Evolutionary conservation across 1,140 invertebrate genomes (phyloP).

Genomic region (Drepana arcuata): DNA sequence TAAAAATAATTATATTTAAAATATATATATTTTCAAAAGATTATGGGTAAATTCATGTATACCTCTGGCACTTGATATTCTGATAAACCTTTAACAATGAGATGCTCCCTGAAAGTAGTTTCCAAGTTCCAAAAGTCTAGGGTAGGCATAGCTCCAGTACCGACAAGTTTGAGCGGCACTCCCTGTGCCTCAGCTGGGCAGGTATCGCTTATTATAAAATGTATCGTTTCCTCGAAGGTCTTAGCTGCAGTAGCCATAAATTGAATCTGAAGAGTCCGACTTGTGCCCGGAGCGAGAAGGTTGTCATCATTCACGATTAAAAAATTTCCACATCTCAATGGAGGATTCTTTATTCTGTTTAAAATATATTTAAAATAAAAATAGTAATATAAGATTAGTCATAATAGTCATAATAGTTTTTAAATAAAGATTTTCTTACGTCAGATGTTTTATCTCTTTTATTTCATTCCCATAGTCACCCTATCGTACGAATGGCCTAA

Average conservation of each 20-base stretch:
- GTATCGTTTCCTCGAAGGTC: conserved; percentile 51
- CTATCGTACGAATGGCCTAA: too few relatives aligned
- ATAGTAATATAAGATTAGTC: too few relatives aligned
- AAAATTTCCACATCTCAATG: conserved; percentile 58
- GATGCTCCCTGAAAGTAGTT: conserved; percentile 58
- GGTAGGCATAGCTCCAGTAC: conserved; percentile 55
- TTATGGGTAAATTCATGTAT: too few relatives aligned
- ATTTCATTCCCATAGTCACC: too few relatives aligned
- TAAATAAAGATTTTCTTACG: too few relatives aligned
- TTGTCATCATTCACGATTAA: conserved; percentile 54
- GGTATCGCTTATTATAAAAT: conserved; percentile 61
- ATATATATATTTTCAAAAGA: too few relatives aligned
- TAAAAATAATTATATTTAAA: too few relatives aligned
- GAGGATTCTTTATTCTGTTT: conserved; percentile 51
- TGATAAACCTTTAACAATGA: conserved; percentile 48
- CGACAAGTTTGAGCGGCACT: conserved; percentile 53
- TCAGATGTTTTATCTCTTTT: too few relatives aligned
- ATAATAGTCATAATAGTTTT: too few relatives aligned
- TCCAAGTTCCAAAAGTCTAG: conserved; percentile 63
- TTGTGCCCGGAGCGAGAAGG: conserved; percentile 47
- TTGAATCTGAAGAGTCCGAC: conserved; percentile 48
- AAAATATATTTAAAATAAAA: too few relatives aligned
- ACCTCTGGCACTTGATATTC: conserved; percentile 57
- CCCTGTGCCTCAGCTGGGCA: conserved; percentile 58
- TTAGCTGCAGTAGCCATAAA: conserved; percentile 45